Percentiles rank a stretch among this genome's conserved stretches.
phyloP scores from a whole-genome alignment of 2,113 vertebrate genomes.

The Psittacara wagleri region DNA sequence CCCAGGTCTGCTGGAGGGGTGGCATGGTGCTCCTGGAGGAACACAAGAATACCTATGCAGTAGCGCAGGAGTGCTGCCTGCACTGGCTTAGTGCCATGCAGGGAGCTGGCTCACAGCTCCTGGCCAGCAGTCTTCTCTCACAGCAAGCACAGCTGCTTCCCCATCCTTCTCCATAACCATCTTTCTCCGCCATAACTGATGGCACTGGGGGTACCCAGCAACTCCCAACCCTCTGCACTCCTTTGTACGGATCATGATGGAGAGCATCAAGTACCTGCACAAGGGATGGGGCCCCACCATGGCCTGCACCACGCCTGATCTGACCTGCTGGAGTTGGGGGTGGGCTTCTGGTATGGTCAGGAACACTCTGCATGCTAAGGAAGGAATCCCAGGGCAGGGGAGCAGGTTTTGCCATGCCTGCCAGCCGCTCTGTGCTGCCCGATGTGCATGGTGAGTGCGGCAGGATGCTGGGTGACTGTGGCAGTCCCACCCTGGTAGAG shows the following conservation, averaged over 20 bases:
- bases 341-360: neutral
- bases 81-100: fast-evolving
- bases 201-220: neutral
- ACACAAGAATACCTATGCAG: fast-evolving
- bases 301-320: neutral
- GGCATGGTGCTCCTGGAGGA: neutral
- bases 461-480: fast-evolving
- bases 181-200: neutral
- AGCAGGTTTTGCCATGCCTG: neutral
- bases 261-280: neutral
- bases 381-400: neutral
- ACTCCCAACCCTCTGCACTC: neutral
- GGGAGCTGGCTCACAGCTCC: neutral
- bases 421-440: neutral
- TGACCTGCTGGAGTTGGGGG: neutral
- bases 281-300: fast-evolving
- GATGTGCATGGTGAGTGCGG: fast-evolving
- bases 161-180: neutral
- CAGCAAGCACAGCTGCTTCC: constrained; percentile 36
- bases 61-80: neutral
- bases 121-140: neutral
- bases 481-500: neutral
- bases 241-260: neutral
- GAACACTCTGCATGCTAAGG: fast-evolving
- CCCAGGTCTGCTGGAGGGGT: neutral